Evolutionary conservation across 2,113 vertebrate genomes (phyloP), one percentile per base, ranked within the genome.

Genomic region (Tretioscincus oriximinensis): DNA sequence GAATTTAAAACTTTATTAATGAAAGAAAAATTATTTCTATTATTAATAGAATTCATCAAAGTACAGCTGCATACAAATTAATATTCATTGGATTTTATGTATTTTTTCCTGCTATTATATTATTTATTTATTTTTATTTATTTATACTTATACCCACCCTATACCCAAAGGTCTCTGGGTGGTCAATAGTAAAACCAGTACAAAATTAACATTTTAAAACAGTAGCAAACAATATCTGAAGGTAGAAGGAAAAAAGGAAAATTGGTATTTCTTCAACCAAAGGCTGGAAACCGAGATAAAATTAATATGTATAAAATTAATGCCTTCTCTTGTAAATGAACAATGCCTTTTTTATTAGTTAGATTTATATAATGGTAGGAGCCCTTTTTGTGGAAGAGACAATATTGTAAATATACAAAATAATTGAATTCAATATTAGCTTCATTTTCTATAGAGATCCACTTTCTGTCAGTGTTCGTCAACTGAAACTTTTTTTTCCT

Each of bases 381-480:
- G 3, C 54, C 18, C 54, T 18, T 63, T 63, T 81, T 82, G 61
- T 82, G 35, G 69, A 63, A 82, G 58, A 76, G 41, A 41, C 70
- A n/a, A 24, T 70, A 28, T 21, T 63, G 61, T 67, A 58, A 82
- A 82, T n/a, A 54, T 63, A 51, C 28, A 12, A 7, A 60, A 64
- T 82, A 51, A 70, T 82, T 82, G 73, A 69, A 70, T 70, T 49
- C 65, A 63, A 18, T 63, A 70, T 76, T 82, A 70, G 80, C 66
- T 61, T 82, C 72, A 82, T 75, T 82, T 76, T 73, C 80, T 76
- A 35, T 70, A 31, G 58, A 60, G 68, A 58, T 69, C 41, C 4
- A 45, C 61, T 79, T 69, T 78, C 84, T 66, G 29, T 29, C 9
- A 28, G 20, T 18, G 31, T 81, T 76, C 80, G 76, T 78, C 65